Base-by-base conservation (phyloP, 2,888 invertebrate genomes). In the Troglohyphantes excavatus region DNA sequence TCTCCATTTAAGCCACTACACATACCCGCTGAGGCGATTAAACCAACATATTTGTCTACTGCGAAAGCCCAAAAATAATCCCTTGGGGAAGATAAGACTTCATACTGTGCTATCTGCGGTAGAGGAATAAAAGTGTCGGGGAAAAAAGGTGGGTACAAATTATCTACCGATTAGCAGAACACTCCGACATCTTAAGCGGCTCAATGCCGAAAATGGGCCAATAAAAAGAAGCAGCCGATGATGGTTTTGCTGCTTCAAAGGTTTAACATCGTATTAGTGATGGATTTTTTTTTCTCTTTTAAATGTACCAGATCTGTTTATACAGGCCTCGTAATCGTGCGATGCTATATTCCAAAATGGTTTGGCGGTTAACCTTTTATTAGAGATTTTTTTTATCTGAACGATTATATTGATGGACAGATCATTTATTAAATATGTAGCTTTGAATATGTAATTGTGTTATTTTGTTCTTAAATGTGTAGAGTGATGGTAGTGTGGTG, bases 101-200 rank as follows among this genome's bases (percentile, higher is more conserved):
- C 46, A 75, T 29, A 46, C 29, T 23, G 46, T 19, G 29, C 11
- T 75, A 75, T 29, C 59, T 29, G 53, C 19, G 33, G 33, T 68
- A 29, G 21, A 13, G 26, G 26, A 65, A 27, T 27, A 26, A 65
- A 65, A 11, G 23, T 65, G 26, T 9, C 11, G 23, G 23, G 61
- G 7, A 29, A 65, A 29, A 39, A 43, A 78, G 26, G 39, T 17
- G 19, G 39, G 78, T 21, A 78, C 65, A 78, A 78, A 78, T 78
- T 78, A 78, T 78, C 78, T 39, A 26, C 63, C 78, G 78, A 78
- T 78, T 65, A 78, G 78, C 39, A 23, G 63, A 23, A 43, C 61
- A 39, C 78, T 21, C 17, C 23, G 43, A 63, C 26, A 61, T 63
- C 78, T 78, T 78, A 78, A 78, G 43, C 63, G 78, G 65, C 65